Percentiles rank a stretch among this genome's conserved stretches.
phyloP scores from a whole-genome alignment of 2,888 invertebrate species.

The Drosophila cracens region DNA sequence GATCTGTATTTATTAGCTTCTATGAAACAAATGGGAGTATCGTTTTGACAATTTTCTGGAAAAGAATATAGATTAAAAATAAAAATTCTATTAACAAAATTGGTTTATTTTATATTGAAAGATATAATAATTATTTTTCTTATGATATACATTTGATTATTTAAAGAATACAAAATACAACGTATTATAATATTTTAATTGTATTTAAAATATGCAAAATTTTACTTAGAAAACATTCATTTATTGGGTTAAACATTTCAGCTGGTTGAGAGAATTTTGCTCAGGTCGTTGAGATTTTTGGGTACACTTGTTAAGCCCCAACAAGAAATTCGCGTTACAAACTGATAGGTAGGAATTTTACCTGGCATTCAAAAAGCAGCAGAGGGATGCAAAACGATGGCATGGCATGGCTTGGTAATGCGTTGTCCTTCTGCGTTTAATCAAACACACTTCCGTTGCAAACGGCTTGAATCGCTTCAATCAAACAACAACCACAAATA shows the following conservation, averaged over 20 bases:
- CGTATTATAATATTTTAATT: background rate
- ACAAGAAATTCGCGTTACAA: background rate
- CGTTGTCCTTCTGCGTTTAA: constrained; percentile 77
- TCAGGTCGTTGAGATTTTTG: constrained; percentile 11
- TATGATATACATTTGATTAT: background rate
- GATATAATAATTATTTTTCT: background rate
- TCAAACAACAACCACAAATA: constrained; percentile 80
- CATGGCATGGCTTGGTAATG: constrained; percentile 28
- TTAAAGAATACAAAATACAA: background rate
- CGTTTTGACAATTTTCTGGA: too few relatives aligned
- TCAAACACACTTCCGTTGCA: constrained; percentile 80
- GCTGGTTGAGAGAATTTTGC: background rate
- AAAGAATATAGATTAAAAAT: too few relatives aligned
- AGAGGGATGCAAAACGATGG: constrained; percentile 24
- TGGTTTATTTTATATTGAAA: too few relatives aligned
- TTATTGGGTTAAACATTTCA: background rate
- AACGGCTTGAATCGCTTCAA: constrained; percentile 79
- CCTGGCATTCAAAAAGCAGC: constrained; percentile 61
- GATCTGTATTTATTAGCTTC: too few relatives aligned
- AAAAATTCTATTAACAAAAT: too few relatives aligned
- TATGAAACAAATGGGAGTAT: too few relatives aligned
- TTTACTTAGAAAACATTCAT: background rate
- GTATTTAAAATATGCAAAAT: background rate
- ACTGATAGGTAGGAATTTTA: constrained; percentile 32
- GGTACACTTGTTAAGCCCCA: constrained; percentile 9